phyloP scores from a whole-genome alignment of 2,888 invertebrate species.

The Nomada goodeniana region DNA sequence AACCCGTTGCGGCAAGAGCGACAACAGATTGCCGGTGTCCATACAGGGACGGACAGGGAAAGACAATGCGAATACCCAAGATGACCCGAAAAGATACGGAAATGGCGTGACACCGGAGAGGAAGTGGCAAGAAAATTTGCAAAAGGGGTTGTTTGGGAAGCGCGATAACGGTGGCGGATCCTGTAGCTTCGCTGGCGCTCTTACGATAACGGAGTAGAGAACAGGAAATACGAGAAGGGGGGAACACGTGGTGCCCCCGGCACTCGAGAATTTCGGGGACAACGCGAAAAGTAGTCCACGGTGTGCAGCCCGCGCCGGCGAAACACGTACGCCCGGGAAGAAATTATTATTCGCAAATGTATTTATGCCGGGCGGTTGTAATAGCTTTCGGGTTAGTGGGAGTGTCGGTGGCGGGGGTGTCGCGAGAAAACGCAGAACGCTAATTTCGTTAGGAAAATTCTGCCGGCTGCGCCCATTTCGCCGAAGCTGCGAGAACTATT shows the following conservation, averaged over 20 bases:
- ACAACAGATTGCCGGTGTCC: slow-evolving; percentile 18
- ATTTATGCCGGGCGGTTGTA: background rate
- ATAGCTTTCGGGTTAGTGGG: slow-evolving; percentile 16
- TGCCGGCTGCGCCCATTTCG: slow-evolving; percentile 5
- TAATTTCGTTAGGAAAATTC: slow-evolving; percentile 30
- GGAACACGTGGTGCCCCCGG: background rate
- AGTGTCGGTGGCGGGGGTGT: background rate
- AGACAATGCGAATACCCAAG: slow-evolving; percentile 46
- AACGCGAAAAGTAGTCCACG: background rate
- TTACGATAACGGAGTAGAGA: slow-evolving; percentile 6
- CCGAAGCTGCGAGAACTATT: slow-evolving; percentile 35
- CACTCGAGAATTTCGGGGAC: slow-evolving; percentile 33
- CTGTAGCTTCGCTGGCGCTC: slow-evolving; percentile 6
- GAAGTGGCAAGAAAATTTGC: slow-evolving; percentile 45
- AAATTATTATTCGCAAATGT: background rate
- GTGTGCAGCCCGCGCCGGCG: background rate
- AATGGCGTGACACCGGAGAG: slow-evolving; percentile 14
- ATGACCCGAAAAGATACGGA: slow-evolving; percentile 62
- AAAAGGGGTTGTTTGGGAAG: slow-evolving; percentile 61
- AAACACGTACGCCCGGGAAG: background rate
- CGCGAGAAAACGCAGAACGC: background rate
- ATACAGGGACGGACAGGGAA: slow-evolving; percentile 13
- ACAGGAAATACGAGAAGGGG: slow-evolving; percentile 13
- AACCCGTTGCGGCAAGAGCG: background rate
- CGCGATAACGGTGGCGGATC: slow-evolving; percentile 37